phyloP scores from a whole-genome alignment of 2,888 invertebrate genomes.

The Melanostoma scalare region DNA sequence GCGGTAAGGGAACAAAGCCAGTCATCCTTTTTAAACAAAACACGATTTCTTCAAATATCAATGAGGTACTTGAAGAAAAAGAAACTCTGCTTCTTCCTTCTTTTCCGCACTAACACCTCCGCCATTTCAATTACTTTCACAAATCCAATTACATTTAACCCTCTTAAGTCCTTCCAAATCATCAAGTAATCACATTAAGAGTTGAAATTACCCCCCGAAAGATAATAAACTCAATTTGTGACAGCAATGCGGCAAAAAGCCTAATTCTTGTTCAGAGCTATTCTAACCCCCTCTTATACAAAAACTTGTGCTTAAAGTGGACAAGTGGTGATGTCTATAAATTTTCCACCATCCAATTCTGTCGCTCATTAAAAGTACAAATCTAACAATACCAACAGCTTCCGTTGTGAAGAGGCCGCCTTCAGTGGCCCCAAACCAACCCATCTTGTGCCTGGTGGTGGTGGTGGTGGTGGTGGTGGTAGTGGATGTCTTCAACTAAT shows the following conservation, averaged over 20 bases:
- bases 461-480: neutral
- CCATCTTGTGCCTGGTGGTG: neutral
- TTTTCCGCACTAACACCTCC: constrained; percentile 31
- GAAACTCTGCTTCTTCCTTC: constrained; percentile 4
- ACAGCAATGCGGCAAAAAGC: constrained; percentile 72
- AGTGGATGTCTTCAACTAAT: constrained; percentile 59
- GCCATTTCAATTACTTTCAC: constrained; percentile 63
- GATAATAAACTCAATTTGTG: constrained; percentile 68
- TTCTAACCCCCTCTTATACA: neutral
- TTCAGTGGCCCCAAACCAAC: constrained; percentile 5
- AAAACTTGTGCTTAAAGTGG: constrained; percentile 23
- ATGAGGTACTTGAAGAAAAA: neutral
- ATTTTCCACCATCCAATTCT: constrained; percentile 70
- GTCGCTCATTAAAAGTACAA: constrained; percentile 72
- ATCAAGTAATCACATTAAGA: constrained; percentile 70
- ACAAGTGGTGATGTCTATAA: constrained; percentile 70
- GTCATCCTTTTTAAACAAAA: too few species aligned
- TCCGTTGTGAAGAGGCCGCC: constrained; percentile 2
- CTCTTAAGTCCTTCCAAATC: constrained; percentile 51
- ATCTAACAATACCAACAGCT: constrained; percentile 68
- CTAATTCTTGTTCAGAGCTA: constrained; percentile 42
- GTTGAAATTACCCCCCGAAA: constrained; percentile 59
- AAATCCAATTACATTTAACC: constrained; percentile 63
- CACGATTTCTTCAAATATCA: too few species aligned
- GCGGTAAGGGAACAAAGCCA: too few species aligned